Percentiles rank a stretch among this genome's conserved stretches.
phyloP scores from a whole-genome alignment of 2,113 vertebrate genomes.

The Mesoclemmys tuberculata region DNA sequence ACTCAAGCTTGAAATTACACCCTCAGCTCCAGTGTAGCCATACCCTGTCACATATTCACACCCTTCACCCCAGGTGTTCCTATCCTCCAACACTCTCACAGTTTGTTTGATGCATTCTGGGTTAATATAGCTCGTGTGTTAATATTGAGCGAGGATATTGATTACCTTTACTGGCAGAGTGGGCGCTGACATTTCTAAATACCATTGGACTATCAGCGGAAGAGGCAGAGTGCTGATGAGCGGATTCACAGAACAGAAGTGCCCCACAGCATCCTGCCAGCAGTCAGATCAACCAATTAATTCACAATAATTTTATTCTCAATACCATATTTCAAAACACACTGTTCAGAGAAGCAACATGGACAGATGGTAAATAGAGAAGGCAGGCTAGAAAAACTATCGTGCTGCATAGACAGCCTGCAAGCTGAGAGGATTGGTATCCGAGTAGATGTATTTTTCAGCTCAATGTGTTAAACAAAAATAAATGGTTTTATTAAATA shows the following conservation, averaged over 20 bases:
- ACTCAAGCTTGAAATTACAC: neutral
- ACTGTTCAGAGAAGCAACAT: neutral
- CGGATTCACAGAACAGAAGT: neutral
- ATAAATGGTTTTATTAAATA: slow-evolving; percentile 11
- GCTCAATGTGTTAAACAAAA: slow-evolving; percentile 36
- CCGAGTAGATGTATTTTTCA: slow-evolving; percentile 3
- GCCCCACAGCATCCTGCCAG: neutral
- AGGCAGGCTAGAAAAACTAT: slow-evolving; percentile 22
- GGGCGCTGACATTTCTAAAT: neutral
- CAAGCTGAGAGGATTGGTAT: slow-evolving; percentile 27
- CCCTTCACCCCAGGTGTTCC: neutral
- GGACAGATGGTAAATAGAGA: slow-evolving; percentile 6
- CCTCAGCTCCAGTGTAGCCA: too few species aligned
- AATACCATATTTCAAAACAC: slow-evolving; percentile 40
- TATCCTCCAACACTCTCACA: neutral
- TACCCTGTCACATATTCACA: neutral
- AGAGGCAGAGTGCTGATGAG: neutral
- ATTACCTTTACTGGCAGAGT: neutral
- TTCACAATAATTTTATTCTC: neutral
- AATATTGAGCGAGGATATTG: neutral
- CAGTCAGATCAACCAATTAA: neutral
- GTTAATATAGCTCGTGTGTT: neutral
- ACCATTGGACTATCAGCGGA: neutral
- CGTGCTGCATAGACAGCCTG: slow-evolving; percentile 1
- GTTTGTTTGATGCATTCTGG: neutral